Conservation (phyloP, 2,797 vertebrate species). For the Brotula barbata region DNA sequence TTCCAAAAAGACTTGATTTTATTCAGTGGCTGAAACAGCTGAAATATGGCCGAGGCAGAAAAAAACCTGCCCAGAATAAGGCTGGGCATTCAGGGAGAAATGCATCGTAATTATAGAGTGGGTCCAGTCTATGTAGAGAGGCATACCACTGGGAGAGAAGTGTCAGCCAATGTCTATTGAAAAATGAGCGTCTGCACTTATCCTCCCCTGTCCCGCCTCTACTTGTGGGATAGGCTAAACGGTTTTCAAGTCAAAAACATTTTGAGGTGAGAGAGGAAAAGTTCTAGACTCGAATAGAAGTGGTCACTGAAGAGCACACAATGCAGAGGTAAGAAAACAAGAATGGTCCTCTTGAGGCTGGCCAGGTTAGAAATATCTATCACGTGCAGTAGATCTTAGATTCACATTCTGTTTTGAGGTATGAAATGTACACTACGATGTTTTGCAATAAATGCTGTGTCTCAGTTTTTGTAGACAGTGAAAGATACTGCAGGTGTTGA, state of each 20-base stretch:
- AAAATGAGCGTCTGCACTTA: slow-evolving; percentile 65
- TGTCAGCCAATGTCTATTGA: slow-evolving; percentile 64
- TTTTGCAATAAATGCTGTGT: too few relatives aligned
- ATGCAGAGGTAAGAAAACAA: slow-evolving; percentile 59
- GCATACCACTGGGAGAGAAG: slow-evolving; percentile 73
- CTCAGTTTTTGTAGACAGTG: too few relatives aligned
- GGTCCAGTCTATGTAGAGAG: slow-evolving; percentile 62
- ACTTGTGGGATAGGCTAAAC: slow-evolving; percentile 64
- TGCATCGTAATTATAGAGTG: slow-evolving; percentile 75
- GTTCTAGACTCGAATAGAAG: slow-evolving; percentile 30
- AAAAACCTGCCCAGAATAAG: slow-evolving; percentile 61
- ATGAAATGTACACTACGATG: too few relatives aligned
- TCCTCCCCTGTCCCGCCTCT: slow-evolving; percentile 72
- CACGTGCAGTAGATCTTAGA: not conserved
- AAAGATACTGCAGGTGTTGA: too few relatives aligned
- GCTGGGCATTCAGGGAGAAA: slow-evolving; percentile 65
- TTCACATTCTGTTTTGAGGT: not conserved
- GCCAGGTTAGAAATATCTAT: not conserved
- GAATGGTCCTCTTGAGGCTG: not conserved
- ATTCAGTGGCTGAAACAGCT: slow-evolving; percentile 51
- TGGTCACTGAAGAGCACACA: slow-evolving; percentile 23
- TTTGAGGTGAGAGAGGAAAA: slow-evolving; percentile 43
- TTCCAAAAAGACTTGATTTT: slow-evolving; percentile 21
- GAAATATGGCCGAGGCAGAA: slow-evolving; percentile 53
- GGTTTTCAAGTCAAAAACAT: slow-evolving; percentile 59